phyloP scores from a whole-genome alignment of 2,888 invertebrate genomes.

The Drosophila nr. perissopoda region DNA sequence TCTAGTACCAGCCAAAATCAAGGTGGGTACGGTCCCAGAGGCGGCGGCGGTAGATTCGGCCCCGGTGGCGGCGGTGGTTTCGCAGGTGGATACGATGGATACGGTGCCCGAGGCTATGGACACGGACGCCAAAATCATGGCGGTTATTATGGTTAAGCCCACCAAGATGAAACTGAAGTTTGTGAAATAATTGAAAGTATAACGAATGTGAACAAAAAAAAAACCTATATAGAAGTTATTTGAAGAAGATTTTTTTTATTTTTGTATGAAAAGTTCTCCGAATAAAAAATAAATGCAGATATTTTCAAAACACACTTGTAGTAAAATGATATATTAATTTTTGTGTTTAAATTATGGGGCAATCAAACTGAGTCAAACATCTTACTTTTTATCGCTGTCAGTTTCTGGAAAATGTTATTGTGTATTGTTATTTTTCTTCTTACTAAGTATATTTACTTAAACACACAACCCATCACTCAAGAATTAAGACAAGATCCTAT shows the following conservation, averaged over 20 bases:
- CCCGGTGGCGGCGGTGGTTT: slow-evolving; percentile 23
- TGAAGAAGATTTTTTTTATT: not conserved
- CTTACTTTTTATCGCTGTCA: not conserved
- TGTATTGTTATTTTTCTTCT: not conserved
- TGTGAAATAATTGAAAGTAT: slow-evolving; percentile 15
- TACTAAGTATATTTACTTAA: not conserved
- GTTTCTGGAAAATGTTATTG: not conserved
- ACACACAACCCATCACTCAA: not conserved
- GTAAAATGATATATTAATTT: too few relatives aligned
- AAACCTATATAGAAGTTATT: not conserved
- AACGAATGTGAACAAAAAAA: slow-evolving; percentile 47
- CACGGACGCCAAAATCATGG: too few relatives aligned
- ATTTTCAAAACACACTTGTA: too few relatives aligned
- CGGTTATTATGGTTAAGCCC: slow-evolving; percentile 22
- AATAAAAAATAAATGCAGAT: too few relatives aligned
- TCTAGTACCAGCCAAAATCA: not conserved
- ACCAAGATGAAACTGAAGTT: not conserved
- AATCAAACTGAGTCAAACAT: too few relatives aligned
- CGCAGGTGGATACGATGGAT: not conserved
- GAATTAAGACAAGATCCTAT: not conserved
- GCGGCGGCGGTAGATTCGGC: not conserved
- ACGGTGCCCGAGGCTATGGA: too few relatives aligned
- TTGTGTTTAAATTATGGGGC: too few relatives aligned
- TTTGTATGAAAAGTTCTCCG: not conserved
- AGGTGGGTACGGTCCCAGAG: slow-evolving; percentile 2